These are phyloP conservation scores for Seriola aureovittata DNA, from an alignment of 2,113 vertebrate species.

Conservation along the genomic window DNA sequence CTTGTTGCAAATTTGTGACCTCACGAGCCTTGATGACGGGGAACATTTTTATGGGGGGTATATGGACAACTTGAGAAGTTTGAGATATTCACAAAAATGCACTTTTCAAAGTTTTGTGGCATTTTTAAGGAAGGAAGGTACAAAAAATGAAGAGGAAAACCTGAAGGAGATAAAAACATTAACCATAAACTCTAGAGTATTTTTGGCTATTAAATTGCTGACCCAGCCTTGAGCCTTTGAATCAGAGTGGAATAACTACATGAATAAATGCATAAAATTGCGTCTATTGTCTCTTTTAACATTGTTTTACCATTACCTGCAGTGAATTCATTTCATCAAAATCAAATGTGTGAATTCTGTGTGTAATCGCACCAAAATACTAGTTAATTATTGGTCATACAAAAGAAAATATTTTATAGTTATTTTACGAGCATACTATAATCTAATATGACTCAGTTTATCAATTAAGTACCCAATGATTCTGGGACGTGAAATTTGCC, in stretches of 20 bases:
- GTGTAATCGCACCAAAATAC: slow-evolving; percentile 17
- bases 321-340: slow-evolving; percentile 7
- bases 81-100: slow-evolving; percentile 84
- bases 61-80: slow-evolving; percentile 74
- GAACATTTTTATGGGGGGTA: slow-evolving; percentile 78
- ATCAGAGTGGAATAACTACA: slow-evolving; percentile 87
- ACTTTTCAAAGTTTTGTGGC: slow-evolving; percentile 88
- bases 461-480: background rate
- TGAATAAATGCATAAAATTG: slow-evolving; percentile 89
- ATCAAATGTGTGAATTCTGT: background rate
- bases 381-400: background rate
- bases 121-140: slow-evolving; percentile 86
- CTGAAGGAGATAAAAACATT: slow-evolving; percentile 81
- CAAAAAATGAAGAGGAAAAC: slow-evolving; percentile 79
- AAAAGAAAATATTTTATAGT: background rate
- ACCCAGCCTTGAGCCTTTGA: slow-evolving; percentile 85
- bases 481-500: slow-evolving; percentile 8
- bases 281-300: slow-evolving; percentile 82
- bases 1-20: slow-evolving; percentile 87
- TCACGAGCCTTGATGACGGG: slow-evolving; percentile 82
- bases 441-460: background rate
- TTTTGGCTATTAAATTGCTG: slow-evolving; percentile 86
- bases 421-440: background rate
- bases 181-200: slow-evolving; percentile 84
- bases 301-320: slow-evolving; percentile 66